A percentile compares a stretch with the other conserved stretches of the same genome.
phyloP scores from a whole-genome alignment of 2,113 vertebrate species.

The Nerophis ophidion region DNA sequence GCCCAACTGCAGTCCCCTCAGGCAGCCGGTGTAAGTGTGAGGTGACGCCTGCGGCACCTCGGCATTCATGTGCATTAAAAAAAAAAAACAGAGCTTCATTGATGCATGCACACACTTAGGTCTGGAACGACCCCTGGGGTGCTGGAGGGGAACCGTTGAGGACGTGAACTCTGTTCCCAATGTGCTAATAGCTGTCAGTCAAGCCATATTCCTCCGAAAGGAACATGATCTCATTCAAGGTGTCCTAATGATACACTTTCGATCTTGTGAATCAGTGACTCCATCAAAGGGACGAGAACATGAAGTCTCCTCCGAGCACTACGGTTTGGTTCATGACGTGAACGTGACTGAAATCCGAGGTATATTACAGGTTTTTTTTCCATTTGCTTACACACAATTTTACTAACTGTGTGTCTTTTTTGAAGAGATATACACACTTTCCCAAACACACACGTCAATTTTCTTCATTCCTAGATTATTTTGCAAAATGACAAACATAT shows the following conservation, averaged over 20 bases:
- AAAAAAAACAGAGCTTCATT: conserved; percentile 17
- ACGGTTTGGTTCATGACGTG: neutral
- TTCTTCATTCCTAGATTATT: too few species aligned
- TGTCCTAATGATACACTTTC: conserved; percentile 47
- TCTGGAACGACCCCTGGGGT: conserved; percentile 18
- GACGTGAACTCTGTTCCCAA: conserved; percentile 36
- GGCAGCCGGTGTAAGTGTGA: conserved; percentile 85
- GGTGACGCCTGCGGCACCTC: conserved; percentile 44
- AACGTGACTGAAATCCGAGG: too few species aligned
- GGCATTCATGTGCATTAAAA: conserved; percentile 38
- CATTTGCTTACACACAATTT: too few species aligned
- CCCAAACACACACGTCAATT: too few species aligned
- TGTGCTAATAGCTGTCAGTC: conserved; percentile 65
- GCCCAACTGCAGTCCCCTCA: conserved; percentile 92
- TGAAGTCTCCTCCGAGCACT: conserved; percentile 9
- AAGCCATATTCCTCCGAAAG: conserved; percentile 35
- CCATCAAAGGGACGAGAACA: conserved; percentile 22
- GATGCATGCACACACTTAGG: conserved; percentile 30
- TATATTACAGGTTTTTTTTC: too few species aligned
- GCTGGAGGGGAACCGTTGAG: conserved; percentile 33
- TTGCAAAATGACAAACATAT: too few species aligned
- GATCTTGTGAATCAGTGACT: conserved; percentile 41
- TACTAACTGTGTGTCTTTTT: too few species aligned
- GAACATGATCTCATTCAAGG: conserved; percentile 50
- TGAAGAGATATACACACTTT: too few species aligned